These are phyloP conservation scores for Margarornis squamiger DNA, from an alignment of 2,797 vertebrate species.

Conservation along the genomic window DNA sequence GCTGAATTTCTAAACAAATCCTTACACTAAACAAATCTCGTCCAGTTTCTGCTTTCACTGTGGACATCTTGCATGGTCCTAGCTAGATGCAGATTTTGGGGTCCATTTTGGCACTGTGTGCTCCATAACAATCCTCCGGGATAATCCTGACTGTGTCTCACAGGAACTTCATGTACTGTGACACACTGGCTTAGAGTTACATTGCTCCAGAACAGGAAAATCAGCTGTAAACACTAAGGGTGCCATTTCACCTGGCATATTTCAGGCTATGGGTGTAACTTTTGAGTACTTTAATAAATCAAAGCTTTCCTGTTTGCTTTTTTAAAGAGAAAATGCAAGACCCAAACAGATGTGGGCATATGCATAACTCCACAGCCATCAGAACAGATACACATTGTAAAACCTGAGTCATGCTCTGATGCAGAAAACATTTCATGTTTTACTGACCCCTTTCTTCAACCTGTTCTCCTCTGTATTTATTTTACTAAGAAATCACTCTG, in stretches of 20 bases:
- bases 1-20: not conserved
- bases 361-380: not conserved
- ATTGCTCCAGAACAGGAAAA: not conserved
- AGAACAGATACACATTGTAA: not conserved
- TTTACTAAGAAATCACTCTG: not conserved
- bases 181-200: not conserved
- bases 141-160: not conserved
- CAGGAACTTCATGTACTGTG: not conserved
- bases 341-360: not conserved
- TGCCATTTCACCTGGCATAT: not conserved
- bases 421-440: not conserved
- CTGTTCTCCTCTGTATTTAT: not conserved
- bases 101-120: not conserved
- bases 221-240: not conserved
- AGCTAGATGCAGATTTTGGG: not conserved
- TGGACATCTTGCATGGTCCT: not conserved
- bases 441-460: not conserved
- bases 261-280: not conserved
- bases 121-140: not conserved
- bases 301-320: not conserved
- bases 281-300: not conserved
- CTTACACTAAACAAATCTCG: not conserved
- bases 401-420: not conserved
- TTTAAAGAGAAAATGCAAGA: not conserved
- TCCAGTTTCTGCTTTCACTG: not conserved